These are phyloP conservation scores for Acheta domesticus DNA, from an alignment of 2,888 invertebrate species.

Conservation along the genomic window DNA sequence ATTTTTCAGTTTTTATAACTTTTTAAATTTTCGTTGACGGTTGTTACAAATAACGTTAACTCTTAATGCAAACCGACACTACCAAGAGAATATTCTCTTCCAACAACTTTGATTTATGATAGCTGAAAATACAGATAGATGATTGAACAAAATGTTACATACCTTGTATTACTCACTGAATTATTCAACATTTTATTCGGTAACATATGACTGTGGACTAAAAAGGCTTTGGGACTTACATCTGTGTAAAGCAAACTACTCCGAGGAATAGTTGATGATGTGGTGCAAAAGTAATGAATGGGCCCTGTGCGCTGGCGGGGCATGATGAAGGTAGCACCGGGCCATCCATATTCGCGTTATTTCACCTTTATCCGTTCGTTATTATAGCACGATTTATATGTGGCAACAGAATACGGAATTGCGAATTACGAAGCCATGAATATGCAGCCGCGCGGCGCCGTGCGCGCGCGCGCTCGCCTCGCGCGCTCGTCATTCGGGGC, in stretches of 20 bases:
- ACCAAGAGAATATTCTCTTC: too few species aligned
- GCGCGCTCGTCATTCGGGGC: background rate
- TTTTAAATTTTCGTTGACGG: too few species aligned
- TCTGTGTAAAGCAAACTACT: background rate
- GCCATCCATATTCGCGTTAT: background rate
- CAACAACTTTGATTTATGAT: too few species aligned
- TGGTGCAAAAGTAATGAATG: background rate
- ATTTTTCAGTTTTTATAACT: too few species aligned
- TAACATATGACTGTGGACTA: background rate
- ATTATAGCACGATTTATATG: slow-evolving; percentile 3
- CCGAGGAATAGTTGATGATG: slow-evolving; percentile 4
- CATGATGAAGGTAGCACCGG: too few species aligned
- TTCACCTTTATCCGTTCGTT: background rate
- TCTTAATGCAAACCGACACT: too few species aligned
- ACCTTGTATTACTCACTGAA: background rate
- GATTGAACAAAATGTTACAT: too few species aligned
- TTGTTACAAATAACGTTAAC: too few species aligned
- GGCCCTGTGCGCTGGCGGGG: background rate
- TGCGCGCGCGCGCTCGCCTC: background rate
- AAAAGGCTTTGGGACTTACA: background rate
- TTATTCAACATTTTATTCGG: background rate
- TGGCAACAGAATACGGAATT: background rate
- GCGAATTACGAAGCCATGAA: slow-evolving; percentile 8
- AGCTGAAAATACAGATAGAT: too few species aligned
- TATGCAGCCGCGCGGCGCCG: background rate